Conservation (phyloP, 2,797 vertebrate species). For the Adrianichthys oophorus region DNA sequence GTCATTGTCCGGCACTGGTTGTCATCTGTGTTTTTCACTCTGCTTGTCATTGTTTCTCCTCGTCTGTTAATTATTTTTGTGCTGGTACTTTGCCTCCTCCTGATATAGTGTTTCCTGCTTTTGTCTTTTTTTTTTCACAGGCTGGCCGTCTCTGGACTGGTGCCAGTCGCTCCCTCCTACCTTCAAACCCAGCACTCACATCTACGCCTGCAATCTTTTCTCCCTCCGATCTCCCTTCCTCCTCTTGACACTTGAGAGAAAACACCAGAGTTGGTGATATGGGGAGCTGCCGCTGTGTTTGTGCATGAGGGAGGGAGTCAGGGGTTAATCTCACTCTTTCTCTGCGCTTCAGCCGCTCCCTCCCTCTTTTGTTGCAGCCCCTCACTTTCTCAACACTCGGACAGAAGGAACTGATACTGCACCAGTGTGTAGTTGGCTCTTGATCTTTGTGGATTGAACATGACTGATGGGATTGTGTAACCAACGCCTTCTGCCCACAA, state of each 20-base stretch:
- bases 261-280: conserved; percentile 69
- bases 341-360: conserved; percentile 48
- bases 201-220: conserved; percentile 37
- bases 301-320: conserved; percentile 36
- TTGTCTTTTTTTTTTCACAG: conserved; percentile 74
- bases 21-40: conserved; percentile 50
- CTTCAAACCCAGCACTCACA: conserved; percentile 47
- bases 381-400: conserved; percentile 69
- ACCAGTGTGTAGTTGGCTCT: conserved; percentile 36
- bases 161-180: conserved; percentile 68
- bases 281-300: conserved; percentile 33
- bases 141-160: conserved; percentile 65
- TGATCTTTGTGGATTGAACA: conserved; percentile 53
- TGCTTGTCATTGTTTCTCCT: conserved; percentile 68
- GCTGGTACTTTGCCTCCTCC: conserved; percentile 69
- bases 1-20: conserved; percentile 54
- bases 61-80: conserved; percentile 72
- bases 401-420: conserved; percentile 64
- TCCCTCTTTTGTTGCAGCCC: conserved; percentile 73
- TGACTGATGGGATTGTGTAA: conserved; percentile 56
- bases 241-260: conserved; percentile 66
- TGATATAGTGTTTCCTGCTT: conserved; percentile 80
- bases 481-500: conserved; percentile 52
- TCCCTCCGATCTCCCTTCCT: conserved; percentile 58
- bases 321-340: conserved; percentile 61